Base-by-base conservation (phyloP, 2,797 vertebrate species). In the Microctenopoma stevenorrisi region DNA sequence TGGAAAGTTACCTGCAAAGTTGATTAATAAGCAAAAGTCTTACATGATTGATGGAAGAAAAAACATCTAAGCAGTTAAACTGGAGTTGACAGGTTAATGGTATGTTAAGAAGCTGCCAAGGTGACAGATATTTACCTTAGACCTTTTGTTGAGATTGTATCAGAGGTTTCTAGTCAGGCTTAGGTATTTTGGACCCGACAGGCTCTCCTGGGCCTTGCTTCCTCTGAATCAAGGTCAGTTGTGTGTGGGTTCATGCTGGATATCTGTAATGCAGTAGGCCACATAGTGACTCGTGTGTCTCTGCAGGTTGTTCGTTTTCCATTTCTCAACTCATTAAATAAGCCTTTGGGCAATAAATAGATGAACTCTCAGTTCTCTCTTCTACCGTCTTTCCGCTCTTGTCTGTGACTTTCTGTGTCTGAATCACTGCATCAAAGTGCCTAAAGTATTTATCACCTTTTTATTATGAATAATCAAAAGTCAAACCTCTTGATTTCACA, bases 241-340 rank as follows among this genome's bases (percentile, higher is more conserved):
- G 28, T 40, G 50, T 25, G 59, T 61, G 53, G 16, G n/a, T 44
- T 44, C 53, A 28, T 35, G 25, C 15, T 50, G 61, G 53, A 33
- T 6, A 11, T 33, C 50, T 70, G 56, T 54, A 53, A 40, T 1
- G 74, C 74, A 74, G 40, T 30, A 51, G 68, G 80, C 72, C 46
- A 64, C 65, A 42, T 33, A 46, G 38, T 47, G 25, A 63, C 71
- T 74, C 59, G 53, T 50, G n/a, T 49, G 64, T 54, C 68, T 68
- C 67, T 56, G 40, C 68, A 73, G 38, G 55, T 88, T 81, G 79
- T 81, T 77, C 83, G 75, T 54, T 64, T 44, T 49, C 53, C 28
- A 42, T 43, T 79, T 72, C 58, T 75, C 51, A 56, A 33, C 53
- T 73, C 59, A 82, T 79, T 72, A 83, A 46, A 47, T 35, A 25